Base-by-base conservation (phyloP, 2,888 invertebrate species). In the Ormyrus thymus region DNA sequence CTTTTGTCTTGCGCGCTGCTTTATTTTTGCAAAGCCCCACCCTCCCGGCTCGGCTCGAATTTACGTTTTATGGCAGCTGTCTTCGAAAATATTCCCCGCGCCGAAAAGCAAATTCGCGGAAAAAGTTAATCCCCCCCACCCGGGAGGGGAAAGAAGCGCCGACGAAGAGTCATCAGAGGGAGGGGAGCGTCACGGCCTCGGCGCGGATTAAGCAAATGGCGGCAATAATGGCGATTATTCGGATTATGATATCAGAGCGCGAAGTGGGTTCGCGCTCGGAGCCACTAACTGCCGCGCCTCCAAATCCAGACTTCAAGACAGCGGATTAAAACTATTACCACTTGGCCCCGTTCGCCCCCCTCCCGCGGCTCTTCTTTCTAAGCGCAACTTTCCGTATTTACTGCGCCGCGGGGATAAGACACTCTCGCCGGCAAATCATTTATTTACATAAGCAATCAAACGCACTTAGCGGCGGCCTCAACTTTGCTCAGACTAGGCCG, bases 181-280 rank as follows among this genome's bases (percentile, higher is more conserved):
- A n/a, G 15, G 55, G 15, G 62, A 11, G 64, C 13, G 61, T 9
- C 51, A 8, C 46, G 83, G 82, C 81, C 81, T 74, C 80, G 29
- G 81, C 81, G 80, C 66, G 89, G 90, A 89, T 90, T 90, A 90
- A 88, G 86, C 87, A 89, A 90, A 90, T 89, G 88, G 88, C 86
- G 86, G 89, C 89, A 89, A 89, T 90, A 90, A 89, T 88, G 88
- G 90, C 88, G 89, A 90, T 90, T 90, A 90, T 89, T 90, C 87
- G 90, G 90, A 89, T 90, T 90, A 90, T 90, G 89, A 90, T 90
- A 90, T 90, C 89, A 90, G 89, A 85, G 87, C 87, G 89, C 87
- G 87, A 88, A 89, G 88, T 88, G 86, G 87, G 86, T 87, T 87
- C 87, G 87, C 86, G 86, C 80, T 81, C 84, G 83, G 48, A 10